Evolutionary conservation across 2,888 invertebrate genomes (phyloP), one percentile per base, ranked within the genome.

Genomic region (Plagiodera versicolora): DNA sequence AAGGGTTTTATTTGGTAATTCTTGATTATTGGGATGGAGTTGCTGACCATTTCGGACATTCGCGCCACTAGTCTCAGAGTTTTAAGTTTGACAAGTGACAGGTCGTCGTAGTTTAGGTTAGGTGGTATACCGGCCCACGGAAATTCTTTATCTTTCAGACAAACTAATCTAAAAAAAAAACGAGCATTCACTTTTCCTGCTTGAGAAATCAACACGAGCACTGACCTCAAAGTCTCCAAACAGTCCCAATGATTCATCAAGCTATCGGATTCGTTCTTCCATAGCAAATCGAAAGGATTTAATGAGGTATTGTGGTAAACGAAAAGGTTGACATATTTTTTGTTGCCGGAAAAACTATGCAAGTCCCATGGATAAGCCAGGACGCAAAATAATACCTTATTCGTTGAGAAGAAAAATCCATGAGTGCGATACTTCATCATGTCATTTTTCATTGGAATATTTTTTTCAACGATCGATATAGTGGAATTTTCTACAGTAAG

Each of bases 171-270:
- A 52, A 55, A 70, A 70, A 50, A 63, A 32, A 32, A 32, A 10
- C 3, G 10, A 6, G 6, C 32, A 32, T 32, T 32, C 11, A 55
- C 20, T 28, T n/a, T n/a, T n/a, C n/a, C n/a, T n/a, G n/a, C n/a
- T n/a, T n/a, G n/a, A n/a, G n/a, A n/a, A n/a, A n/a, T n/a, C n/a
- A n/a, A n/a, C n/a, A n/a, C n/a, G n/a, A n/a, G n/a, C n/a, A n/a
- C 52, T 60, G 66, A 78, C 79, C 79, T 74, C 35, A 78, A 66
- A 19, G 73, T 66, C 68, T 79, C 80, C 19, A 80, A 73, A 63
- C 77, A 78, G 62, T 80, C 80, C 77, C 77, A 78, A 66, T 74
- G 72, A 28, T 72, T 67, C 39, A 58, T 58, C 48, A 79, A 68
- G 60, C 68, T 74, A 19, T 67, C 68, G 16, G 63, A 68, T n/a